Percentiles rank a stretch among this genome's conserved stretches.
Conservation (phyloP, 2,797 vertebrate species). For the Hybognathus amarus region DNA sequence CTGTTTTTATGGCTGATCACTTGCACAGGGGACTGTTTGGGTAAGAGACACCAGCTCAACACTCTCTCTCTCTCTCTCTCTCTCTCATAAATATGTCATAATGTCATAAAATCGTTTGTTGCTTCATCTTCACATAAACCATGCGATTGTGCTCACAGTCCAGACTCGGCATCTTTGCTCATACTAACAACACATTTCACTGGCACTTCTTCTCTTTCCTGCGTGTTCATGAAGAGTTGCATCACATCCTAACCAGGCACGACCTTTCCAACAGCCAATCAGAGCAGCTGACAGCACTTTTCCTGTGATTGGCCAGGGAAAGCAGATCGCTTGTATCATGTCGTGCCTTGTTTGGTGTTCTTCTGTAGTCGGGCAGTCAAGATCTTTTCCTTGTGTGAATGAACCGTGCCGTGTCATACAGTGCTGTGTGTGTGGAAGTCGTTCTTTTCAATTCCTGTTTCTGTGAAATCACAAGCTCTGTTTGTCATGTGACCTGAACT, state of each 20-base stretch:
- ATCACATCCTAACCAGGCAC: conserved; percentile 11
- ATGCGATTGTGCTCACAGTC: background rate
- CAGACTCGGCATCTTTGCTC: background rate
- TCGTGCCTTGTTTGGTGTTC: background rate
- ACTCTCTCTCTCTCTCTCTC: conserved; percentile 24
- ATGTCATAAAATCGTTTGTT: background rate
- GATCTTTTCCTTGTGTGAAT: background rate
- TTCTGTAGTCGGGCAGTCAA: background rate
- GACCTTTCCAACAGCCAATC: background rate
- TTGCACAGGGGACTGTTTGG: conserved; percentile 85
- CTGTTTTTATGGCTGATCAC: conserved; percentile 80
- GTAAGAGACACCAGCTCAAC: conserved; percentile 77
- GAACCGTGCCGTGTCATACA: no score
- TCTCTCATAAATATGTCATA: background rate
- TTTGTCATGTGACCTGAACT: conserved; percentile 5
- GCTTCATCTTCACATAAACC: background rate
- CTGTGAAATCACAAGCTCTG: background rate
- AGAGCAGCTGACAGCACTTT: background rate
- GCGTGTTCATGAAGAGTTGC: background rate
- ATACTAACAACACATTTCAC: background rate
- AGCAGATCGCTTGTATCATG: background rate
- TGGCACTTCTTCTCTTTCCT: background rate
- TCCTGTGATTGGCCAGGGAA: background rate
- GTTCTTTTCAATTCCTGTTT: conserved; percentile 18
- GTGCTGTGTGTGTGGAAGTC: background rate